Base-by-base conservation (phyloP, 2,888 invertebrate genomes). In the Apamea sordens region DNA sequence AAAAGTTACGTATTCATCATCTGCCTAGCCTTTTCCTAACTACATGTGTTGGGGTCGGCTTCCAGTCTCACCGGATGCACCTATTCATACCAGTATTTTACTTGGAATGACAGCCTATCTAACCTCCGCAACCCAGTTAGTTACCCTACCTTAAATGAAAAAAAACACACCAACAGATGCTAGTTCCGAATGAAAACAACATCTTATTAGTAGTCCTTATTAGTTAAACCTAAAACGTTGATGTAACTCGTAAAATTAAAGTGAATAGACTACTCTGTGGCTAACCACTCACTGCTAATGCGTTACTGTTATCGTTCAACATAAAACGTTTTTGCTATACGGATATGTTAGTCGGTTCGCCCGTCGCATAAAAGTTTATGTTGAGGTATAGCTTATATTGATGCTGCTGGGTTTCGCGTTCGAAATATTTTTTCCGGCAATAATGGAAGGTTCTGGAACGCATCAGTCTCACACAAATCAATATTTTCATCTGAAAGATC, bases 311-410 rank as follows among this genome's bases (percentile, higher is more conserved):
- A 88, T 82, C 79, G 88, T 85, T 82, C 69, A 75, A 82, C 82
- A 80, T 86, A 88, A 89, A 88, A 85, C 85, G 87, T 83, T 86
- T 84, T 84, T 79, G 82, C 78, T 84, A 68, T 77, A 82, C 79
- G 74, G 75, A 72, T 83, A 83, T 71, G 84, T 76, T 81, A 79
- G 70, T 59, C 59, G 77, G 88, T 75, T 78, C 74, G 80, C 28
- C 73, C 78, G 76, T 77, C 63, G 68, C 83, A 79, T 88, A 89
- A 88, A 88, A 88, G 15, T 80, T 89, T 82, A 89, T 75, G 64
- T 63, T 75, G 68, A 74, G 63, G 41, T 82, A 82, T 82, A 81
- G 76, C 32, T 53, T 76, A 75, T 80, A 79, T 88, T 83, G 79
- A 75, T 76, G 76, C 24, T 44, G 63, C 28, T 36, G 4, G 36